phyloP scores from a whole-genome alignment of 2,888 invertebrate genomes.

The Chrysopilus asiliformis region DNA sequence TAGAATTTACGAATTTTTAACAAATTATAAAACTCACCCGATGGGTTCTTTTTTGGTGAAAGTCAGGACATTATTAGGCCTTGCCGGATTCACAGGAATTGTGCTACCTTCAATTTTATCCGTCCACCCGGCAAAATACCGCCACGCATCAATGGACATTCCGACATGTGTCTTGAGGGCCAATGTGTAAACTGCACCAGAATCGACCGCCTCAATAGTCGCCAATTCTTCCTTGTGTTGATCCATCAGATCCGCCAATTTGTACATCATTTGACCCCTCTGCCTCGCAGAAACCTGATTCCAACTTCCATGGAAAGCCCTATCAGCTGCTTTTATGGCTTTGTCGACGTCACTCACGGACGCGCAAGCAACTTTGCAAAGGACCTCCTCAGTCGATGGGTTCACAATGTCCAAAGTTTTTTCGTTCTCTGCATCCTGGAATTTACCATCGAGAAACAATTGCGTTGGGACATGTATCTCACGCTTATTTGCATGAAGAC shows the following conservation, averaged over 20 bases:
- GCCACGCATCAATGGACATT: slow-evolving; percentile 95
- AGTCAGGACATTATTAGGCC: slow-evolving; percentile 80
- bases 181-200: slow-evolving; percentile 92
- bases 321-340: slow-evolving; percentile 78
- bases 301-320: slow-evolving; percentile 88
- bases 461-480: slow-evolving; percentile 77
- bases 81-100: slow-evolving; percentile 82
- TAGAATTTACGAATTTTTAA: too few species aligned
- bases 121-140: slow-evolving; percentile 94
- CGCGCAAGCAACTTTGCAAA: slow-evolving; percentile 61
- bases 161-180: slow-evolving; percentile 94
- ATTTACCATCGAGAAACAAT: slow-evolving; percentile 82
- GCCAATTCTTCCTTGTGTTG: slow-evolving; percentile 88
- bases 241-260: slow-evolving; percentile 90
- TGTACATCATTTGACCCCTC: slow-evolving; percentile 68
- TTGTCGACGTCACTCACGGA: slow-evolving; percentile 68
- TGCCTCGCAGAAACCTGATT: slow-evolving; percentile 88
- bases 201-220: slow-evolving; percentile 84
- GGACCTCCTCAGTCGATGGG: slow-evolving; percentile 70
- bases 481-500: slow-evolving; percentile 69
- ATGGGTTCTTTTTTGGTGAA: slow-evolving; percentile 84
- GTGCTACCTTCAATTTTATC: slow-evolving; percentile 89
- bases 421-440: slow-evolving; percentile 61
- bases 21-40: slow-evolving; percentile 42
- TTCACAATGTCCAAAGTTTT: slow-evolving; percentile 57